Percentiles rank a stretch among this genome's conserved stretches.
phyloP scores from a whole-genome alignment of 2,888 invertebrate species.

The Drosophila subsilvestris region DNA sequence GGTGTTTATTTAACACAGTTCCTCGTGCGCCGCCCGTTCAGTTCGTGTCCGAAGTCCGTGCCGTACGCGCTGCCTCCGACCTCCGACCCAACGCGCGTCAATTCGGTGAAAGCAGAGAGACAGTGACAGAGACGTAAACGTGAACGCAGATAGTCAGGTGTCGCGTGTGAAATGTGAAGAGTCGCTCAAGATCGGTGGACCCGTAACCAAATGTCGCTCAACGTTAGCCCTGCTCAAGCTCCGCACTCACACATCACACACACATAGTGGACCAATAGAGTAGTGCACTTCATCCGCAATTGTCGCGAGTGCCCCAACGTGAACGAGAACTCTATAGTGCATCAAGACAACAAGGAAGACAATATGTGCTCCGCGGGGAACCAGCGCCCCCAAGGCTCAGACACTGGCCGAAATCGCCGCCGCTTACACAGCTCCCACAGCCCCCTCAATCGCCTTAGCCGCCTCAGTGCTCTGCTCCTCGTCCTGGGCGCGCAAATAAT shows the following conservation, averaged over 20 bases:
- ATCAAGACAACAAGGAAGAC: slow-evolving; percentile 13
- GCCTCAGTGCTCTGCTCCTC: slow-evolving; percentile 60
- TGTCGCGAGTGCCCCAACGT: not conserved
- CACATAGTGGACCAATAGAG: not conserved
- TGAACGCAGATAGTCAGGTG: not conserved
- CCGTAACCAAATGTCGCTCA: slow-evolving; percentile 28
- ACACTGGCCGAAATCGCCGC: not conserved
- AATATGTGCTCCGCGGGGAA: slow-evolving; percentile 41
- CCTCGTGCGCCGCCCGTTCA: slow-evolving; percentile 59
- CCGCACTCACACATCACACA: not conserved
- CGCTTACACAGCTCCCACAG: slow-evolving; percentile 14
- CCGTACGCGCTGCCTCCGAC: slow-evolving; percentile 7
- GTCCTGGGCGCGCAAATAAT: slow-evolving; percentile 72
- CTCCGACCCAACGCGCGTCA: not conserved
- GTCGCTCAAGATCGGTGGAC: slow-evolving; percentile 6
- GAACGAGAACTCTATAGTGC: not conserved
- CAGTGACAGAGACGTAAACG: not conserved
- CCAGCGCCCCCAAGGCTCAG: slow-evolving; percentile 1
- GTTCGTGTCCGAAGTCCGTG: slow-evolving; percentile 72
- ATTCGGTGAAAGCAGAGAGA: not conserved
- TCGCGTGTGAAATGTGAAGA: slow-evolving; percentile 23
- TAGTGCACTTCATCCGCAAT: not conserved
- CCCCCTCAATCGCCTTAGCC: slow-evolving; percentile 29
- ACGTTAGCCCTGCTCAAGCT: slow-evolving; percentile 17
- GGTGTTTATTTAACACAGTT: slow-evolving; percentile 78